phyloP scores from a whole-genome alignment of 2,888 invertebrate species.

The Pristionchus mayeri region DNA sequence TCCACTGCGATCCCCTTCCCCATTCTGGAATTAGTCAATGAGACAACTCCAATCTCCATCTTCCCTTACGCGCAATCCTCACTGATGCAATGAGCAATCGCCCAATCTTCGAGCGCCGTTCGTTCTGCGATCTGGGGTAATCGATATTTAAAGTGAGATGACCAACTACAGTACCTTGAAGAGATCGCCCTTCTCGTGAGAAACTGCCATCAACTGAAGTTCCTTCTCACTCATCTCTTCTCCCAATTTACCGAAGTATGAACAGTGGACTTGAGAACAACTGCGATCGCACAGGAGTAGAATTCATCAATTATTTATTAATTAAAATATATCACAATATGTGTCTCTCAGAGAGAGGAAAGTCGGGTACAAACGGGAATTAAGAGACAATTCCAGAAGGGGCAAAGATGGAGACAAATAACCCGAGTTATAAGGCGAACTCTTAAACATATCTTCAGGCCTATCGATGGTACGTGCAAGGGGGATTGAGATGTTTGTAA shows the following conservation, averaged over 20 bases:
- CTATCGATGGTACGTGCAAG: conserved; percentile 27
- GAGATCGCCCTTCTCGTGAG: conserved; percentile 44
- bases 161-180: conserved; percentile 21
- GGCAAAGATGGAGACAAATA: background rate
- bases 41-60: background rate
- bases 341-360: conserved; percentile 11
- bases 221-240: too few relatives aligned
- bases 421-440: conserved; percentile 30
- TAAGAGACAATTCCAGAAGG: background rate
- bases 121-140: conserved; percentile 34
- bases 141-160: background rate
- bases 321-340: background rate
- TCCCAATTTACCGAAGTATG: background rate
- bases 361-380: conserved; percentile 6
- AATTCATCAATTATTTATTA: background rate
- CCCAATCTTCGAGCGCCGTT: conserved; percentile 46
- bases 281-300: too few relatives aligned
- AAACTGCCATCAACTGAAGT: conserved; percentile 20
- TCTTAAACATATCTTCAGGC: conserved; percentile 15
- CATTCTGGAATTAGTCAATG: conserved; percentile 45
- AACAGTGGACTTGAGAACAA: background rate
- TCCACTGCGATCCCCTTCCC: conserved; percentile 55
- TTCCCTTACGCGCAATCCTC: conserved; percentile 53
- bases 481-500: conserved; percentile 33
- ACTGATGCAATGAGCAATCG: conserved; percentile 55